A percentile compares a stretch with the other conserved stretches of the same genome.
Evolutionary conservation across 2,888 invertebrate species (phyloP).

Genomic region (Drosophila siamana): DNA sequence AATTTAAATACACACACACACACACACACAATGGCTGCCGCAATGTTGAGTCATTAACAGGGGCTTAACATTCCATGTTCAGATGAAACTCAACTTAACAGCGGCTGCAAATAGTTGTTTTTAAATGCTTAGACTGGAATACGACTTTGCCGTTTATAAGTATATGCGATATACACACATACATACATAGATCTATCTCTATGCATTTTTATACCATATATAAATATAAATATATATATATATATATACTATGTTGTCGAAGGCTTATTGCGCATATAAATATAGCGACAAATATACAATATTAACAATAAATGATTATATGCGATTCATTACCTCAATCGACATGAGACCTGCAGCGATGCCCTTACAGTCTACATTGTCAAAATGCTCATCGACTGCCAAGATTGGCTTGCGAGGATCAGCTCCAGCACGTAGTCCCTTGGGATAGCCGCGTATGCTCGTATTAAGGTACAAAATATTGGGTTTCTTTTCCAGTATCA

Average conservation of each 20-base stretch:
- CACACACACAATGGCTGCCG: slow-evolving; percentile 12
- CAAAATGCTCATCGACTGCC: slow-evolving; percentile 91
- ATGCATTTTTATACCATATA: slow-evolving; percentile 68
- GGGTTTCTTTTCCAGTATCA: slow-evolving; percentile 88
- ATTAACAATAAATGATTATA: slow-evolving; percentile 13
- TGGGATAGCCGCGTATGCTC: slow-evolving; percentile 92
- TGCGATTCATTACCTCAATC: slow-evolving; percentile 87
- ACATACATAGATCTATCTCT: slow-evolving; percentile 37
- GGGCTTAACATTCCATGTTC: neutral
- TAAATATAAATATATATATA: slow-evolving; percentile 53
- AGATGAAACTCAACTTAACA: slow-evolving; percentile 3
- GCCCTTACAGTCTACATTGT: slow-evolving; percentile 89
- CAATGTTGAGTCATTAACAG: slow-evolving; percentile 18
- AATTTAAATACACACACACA: slow-evolving; percentile 48
- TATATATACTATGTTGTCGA: slow-evolving; percentile 68
- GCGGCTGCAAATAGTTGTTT: slow-evolving; percentile 37
- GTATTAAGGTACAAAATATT: slow-evolving; percentile 95
- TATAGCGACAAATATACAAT: slow-evolving; percentile 58
- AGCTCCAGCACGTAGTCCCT: slow-evolving; percentile 92
- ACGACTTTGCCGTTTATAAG: slow-evolving; percentile 51
- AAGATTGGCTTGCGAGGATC: slow-evolving; percentile 92
- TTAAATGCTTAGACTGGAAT: slow-evolving; percentile 67
- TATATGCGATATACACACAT: slow-evolving; percentile 39
- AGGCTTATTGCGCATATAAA: slow-evolving; percentile 65
- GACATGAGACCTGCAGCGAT: slow-evolving; percentile 88